phyloP scores from a whole-genome alignment of 2,888 invertebrate genomes.

The Muschampia plurimacula region DNA sequence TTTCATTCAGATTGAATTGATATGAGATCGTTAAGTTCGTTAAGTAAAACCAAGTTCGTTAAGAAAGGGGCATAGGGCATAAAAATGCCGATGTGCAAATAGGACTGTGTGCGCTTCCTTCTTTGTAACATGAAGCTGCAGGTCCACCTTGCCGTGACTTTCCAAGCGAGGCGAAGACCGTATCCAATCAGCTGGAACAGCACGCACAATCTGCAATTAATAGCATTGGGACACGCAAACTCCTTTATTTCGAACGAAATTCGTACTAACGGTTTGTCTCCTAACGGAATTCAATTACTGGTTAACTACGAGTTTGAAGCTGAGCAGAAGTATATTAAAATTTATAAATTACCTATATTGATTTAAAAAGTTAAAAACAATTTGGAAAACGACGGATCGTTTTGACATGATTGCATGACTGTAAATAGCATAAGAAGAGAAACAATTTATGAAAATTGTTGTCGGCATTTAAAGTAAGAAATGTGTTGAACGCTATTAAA shows the following conservation, averaged over 20 bases:
- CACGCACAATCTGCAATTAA: slow-evolving; percentile 58
- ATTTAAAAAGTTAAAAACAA: background rate
- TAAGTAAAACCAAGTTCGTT: too few relatives aligned
- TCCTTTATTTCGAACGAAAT: slow-evolving; percentile 43
- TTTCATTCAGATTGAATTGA: too few relatives aligned
- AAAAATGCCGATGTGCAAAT: slow-evolving; percentile 56
- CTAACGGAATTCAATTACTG: slow-evolving; percentile 34
- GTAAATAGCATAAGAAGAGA: background rate
- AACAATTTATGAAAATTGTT: background rate
- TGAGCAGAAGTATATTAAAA: slow-evolving; percentile 1
- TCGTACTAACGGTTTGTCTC: slow-evolving; percentile 44
- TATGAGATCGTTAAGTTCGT: too few relatives aligned
- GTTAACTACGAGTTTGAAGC: slow-evolving; percentile 1
- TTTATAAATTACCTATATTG: background rate
- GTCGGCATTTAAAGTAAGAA: background rate
- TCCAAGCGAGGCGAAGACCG: slow-evolving; percentile 52
- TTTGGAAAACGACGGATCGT: background rate
- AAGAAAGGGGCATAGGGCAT: background rate
- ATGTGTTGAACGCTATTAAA: slow-evolving; percentile 12
- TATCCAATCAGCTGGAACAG: slow-evolving; percentile 64
- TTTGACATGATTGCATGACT: background rate
- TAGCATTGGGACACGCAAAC: slow-evolving; percentile 61
- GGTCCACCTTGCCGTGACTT: slow-evolving; percentile 55
- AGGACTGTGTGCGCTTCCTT: slow-evolving; percentile 45
- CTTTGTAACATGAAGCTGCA: slow-evolving; percentile 51